These are phyloP conservation scores for Crocallis elinguaria DNA, from an alignment of 2,888 invertebrate genomes.

Conservation along the genomic window DNA sequence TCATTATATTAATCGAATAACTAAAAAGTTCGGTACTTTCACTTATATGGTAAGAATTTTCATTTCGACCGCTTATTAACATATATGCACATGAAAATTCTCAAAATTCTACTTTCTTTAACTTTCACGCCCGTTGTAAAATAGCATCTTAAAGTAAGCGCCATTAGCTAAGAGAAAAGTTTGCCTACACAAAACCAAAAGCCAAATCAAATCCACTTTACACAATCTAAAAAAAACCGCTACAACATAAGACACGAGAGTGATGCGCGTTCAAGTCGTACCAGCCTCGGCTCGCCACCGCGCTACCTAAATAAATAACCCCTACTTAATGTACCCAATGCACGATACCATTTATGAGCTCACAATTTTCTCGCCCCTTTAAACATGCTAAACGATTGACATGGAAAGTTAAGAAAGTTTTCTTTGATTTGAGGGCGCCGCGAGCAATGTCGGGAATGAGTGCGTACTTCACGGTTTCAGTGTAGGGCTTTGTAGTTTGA, in stretches of 20 bases:
- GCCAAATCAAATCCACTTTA: constrained; percentile 17
- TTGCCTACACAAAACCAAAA: neutral
- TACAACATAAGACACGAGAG: constrained; percentile 46
- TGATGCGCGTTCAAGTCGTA: constrained; percentile 47
- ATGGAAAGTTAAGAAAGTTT: constrained; percentile 47
- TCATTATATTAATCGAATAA: no score
- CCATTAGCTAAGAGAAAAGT: neutral
- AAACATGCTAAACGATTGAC: constrained; percentile 57
- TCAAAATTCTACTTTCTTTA: no score
- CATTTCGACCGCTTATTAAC: no score
- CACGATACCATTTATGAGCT: constrained; percentile 71
- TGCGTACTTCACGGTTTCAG: constrained; percentile 30
- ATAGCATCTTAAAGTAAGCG: neutral
- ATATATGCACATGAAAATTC: no score
- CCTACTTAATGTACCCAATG: constrained; percentile 70
- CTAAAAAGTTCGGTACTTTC: no score
- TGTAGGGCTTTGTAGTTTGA: constrained; percentile 15
- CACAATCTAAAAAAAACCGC: constrained; percentile 33
- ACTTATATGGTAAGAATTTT: no score
- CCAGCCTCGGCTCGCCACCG: constrained; percentile 58
- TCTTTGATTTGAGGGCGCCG: constrained; percentile 37
- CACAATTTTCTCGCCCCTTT: constrained; percentile 46
- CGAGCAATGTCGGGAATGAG: constrained; percentile 36
- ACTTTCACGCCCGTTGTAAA: neutral
- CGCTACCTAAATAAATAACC: constrained; percentile 80